These are phyloP conservation scores for Nyctalus aviator DNA, from an alignment of 2,797 vertebrate genomes.

Conservation along the genomic window DNA sequence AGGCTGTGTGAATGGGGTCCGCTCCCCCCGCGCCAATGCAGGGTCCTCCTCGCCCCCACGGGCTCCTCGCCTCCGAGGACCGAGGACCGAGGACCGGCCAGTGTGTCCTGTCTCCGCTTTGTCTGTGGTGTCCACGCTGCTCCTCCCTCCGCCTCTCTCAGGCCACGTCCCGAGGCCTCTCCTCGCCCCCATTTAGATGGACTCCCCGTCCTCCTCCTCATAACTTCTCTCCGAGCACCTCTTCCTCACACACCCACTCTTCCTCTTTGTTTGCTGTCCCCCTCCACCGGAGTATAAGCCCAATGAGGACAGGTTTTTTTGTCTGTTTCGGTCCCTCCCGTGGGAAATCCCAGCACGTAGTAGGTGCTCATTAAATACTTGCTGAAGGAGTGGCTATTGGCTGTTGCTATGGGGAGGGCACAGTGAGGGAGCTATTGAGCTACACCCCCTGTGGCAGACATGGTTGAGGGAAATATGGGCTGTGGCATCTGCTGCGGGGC, in stretches of 20 bases:
- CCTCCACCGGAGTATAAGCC: not conserved
- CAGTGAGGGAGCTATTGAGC: not conserved
- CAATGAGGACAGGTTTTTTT: not conserved
- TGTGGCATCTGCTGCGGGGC: not conserved
- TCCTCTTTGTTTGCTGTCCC: not conserved
- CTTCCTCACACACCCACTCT: not conserved
- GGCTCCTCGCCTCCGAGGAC: too few relatives aligned
- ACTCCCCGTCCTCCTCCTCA: not conserved
- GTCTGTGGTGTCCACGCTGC: accelerated
- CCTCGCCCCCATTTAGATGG: not conserved
- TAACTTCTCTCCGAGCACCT: not conserved
- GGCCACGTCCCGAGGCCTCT: not conserved
- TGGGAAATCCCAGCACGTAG: not conserved
- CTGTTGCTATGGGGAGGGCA: not conserved
- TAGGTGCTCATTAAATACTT: not conserved
- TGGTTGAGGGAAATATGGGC: not conserved
- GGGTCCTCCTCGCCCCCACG: not conserved
- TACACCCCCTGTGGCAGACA: not conserved
- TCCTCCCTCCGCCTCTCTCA: not conserved
- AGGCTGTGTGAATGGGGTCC: not conserved
- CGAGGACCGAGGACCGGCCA: not conserved
- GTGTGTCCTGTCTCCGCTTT: not conserved
- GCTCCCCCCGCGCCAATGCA: too few relatives aligned
- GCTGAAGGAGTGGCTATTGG: not conserved
- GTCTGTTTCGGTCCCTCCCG: not conserved